A percentile compares a stretch with the other conserved stretches of the same genome.
Evolutionary conservation across 2,113 vertebrate genomes (phyloP).

Genomic region (Larimichthys crocea): DNA sequence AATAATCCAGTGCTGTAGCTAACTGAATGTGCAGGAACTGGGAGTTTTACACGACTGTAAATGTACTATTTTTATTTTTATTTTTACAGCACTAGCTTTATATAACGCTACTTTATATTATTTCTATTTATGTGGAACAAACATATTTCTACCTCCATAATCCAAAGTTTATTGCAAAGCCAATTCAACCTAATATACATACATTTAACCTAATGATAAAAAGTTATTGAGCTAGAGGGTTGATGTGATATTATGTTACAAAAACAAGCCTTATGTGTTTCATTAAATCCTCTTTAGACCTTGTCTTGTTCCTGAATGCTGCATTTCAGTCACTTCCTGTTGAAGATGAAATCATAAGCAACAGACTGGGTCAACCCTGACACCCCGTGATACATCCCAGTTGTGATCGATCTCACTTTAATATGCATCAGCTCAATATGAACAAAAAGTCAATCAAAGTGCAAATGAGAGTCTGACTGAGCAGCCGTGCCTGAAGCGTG

Average conservation of each 20-base stretch:
- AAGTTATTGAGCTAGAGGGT: background rate
- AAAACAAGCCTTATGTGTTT: background rate
- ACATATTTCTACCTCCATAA: background rate
- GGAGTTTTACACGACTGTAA: background rate
- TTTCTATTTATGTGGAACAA: background rate
- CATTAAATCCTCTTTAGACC: background rate
- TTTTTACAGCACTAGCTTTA: background rate
- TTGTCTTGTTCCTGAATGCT: slow-evolving; percentile 5
- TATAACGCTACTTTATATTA: background rate
- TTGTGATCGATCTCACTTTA: slow-evolving; percentile 11
- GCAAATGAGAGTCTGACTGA: background rate
- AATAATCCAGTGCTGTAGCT: background rate
- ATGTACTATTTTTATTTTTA: too few species aligned
- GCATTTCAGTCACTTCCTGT: slow-evolving; percentile 52
- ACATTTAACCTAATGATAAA: background rate
- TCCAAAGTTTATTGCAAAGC: background rate
- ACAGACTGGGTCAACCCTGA: slow-evolving; percentile 21
- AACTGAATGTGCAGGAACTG: background rate
- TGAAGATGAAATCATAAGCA: slow-evolving; percentile 40
- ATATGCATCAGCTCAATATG: background rate
- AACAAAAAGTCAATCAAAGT: slow-evolving; percentile 22
- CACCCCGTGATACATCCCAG: background rate
- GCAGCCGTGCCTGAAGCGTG: background rate
- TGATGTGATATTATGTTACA: background rate
- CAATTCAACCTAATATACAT: background rate